These are phyloP conservation scores for Candidula unifasciata DNA, from an alignment of 2,888 invertebrate species.

Conservation along the genomic window DNA sequence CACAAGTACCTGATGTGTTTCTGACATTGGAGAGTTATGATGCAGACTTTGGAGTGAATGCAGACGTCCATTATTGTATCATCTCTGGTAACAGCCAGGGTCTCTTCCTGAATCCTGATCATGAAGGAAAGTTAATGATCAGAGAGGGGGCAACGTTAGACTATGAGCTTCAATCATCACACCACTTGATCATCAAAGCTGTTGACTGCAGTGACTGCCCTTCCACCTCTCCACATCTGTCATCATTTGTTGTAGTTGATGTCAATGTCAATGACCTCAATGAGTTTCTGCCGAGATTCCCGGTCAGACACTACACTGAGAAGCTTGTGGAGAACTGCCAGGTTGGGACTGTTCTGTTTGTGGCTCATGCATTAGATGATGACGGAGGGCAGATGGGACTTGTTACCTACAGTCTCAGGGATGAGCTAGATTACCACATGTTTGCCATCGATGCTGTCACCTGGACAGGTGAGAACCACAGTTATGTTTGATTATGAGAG, in stretches of 20 bases:
- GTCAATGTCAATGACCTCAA: constrained; percentile 92
- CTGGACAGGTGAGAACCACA: constrained; percentile 89
- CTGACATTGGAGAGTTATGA: constrained; percentile 84
- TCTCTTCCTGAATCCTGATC: constrained; percentile 89
- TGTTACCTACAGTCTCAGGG: constrained; percentile 85
- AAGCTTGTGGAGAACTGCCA: constrained; percentile 95
- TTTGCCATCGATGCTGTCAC: constrained; percentile 88
- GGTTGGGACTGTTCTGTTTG: constrained; percentile 90
- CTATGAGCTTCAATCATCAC: constrained; percentile 78
- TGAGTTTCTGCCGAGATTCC: constrained; percentile 93
- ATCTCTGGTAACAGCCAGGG: constrained; percentile 94
- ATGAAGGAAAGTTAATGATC: constrained; percentile 82
- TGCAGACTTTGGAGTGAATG: constrained; percentile 79
- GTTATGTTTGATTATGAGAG: constrained; percentile 93
- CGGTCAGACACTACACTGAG: constrained; percentile 91
- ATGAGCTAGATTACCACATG: constrained; percentile 84
- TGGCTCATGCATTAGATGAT: constrained; percentile 91
- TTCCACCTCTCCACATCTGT: constrained; percentile 78
- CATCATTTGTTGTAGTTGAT: constrained; percentile 86
- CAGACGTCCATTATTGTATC: constrained; percentile 89
- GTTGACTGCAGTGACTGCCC: constrained; percentile 83
- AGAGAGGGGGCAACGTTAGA: constrained; percentile 80
- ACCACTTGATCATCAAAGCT: constrained; percentile 89
- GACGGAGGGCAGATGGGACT: constrained; percentile 91
- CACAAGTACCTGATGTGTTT: constrained; percentile 84